Base-by-base conservation (phyloP, 2,888 invertebrate species). In the Philonicus albiceps region DNA sequence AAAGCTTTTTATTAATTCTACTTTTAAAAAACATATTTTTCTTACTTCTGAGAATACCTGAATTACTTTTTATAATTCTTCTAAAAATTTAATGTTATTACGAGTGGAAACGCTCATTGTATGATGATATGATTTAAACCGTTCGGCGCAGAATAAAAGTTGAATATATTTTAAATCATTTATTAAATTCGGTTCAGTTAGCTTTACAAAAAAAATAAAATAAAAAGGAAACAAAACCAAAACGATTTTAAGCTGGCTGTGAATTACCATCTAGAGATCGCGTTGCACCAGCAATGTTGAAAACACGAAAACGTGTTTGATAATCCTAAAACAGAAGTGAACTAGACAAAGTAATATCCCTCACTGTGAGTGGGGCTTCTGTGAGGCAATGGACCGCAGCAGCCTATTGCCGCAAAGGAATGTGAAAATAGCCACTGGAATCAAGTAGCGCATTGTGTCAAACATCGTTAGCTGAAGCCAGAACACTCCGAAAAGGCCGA, bases 381-480 rank as follows among this genome's bases (percentile, higher is more conserved):
- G 86, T 13, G 89, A 87, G 40, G 95, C 97, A 89, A 99, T 95
- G 87, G 95, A 94, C 87, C 97, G 96, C 89, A 99, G 94, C 91
- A 99, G 94, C 89, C 97, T 95, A 92, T 98, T 98, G 1, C 99
- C 99, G 87, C 96, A 95, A 55, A 99, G 94, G 94, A 99, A 99
- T 86, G 99, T 98, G 89, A 98, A 94, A 55, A 96, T 93, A 86
- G 96, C 98, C 86, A 99, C 94, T 87, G 97, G 95, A 89, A 96
- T 93, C 90, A 99, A 94, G 93, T 97, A 98, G 89, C 97, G 96
- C 90, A 98, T 93, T 22, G 99, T 98, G 89, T 96, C 95, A 93
- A 99, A 99, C 99, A 99, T 99, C 91, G 98, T 96, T 89, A 99
- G 93, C 91, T 96, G 94, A 89, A 98, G 93, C 98, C 99, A 99